Base-by-base conservation (phyloP, 2,113 vertebrate species). In the Ophthalmolycus amberensis region DNA sequence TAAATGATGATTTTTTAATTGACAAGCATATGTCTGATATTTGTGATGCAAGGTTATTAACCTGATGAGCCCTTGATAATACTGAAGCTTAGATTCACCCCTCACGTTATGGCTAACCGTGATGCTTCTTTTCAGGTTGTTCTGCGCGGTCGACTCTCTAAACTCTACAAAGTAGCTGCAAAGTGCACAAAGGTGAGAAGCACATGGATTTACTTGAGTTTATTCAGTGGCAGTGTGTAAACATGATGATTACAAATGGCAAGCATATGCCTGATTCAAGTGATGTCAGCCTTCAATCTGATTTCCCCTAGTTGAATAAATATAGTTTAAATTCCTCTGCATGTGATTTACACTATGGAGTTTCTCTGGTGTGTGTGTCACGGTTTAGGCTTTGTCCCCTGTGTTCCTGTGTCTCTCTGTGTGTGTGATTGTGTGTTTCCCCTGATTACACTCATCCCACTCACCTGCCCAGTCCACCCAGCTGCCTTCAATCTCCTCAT, bases 201-300 rank as follows among this genome's bases (percentile, higher is more conserved):
- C 0, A 0, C 1, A 0, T 29, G 29, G 0, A 11, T 12, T 14
- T 0, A 16, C 0, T 0, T 14, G 0, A 46, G 2, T 37, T 34
- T 9, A 4, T 9, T 52, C 0, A 32, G 0, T 2, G 5, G 0
- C 65, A 5, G 50, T 74, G 27, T 59, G 0, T n/a, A 52, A 70
- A 37, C 6, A 15, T 93, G 92, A 93, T 91, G 91, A 90, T 73
- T 80, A 16, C 0, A 93, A 94, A 29, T 29, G 2, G 2, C 29
- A 93, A 94, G 93, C 92, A 94, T 94, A 94, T 94, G 84, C 73
- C 93, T 93, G 93, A 94, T 18, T 73, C 9, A 0, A 38, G 74
- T 94, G 94, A 94, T 92, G 93, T 37, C 79, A 85, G 3, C 37
- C 64, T 91, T 82, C 0, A 60, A 80, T 92, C 94, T 94, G 92